Percentiles rank a stretch among this genome's conserved stretches.
These are phyloP conservation scores for Lontra canadensis DNA, from an alignment of 2,113 vertebrate genomes.

Conservation along the genomic window DNA sequence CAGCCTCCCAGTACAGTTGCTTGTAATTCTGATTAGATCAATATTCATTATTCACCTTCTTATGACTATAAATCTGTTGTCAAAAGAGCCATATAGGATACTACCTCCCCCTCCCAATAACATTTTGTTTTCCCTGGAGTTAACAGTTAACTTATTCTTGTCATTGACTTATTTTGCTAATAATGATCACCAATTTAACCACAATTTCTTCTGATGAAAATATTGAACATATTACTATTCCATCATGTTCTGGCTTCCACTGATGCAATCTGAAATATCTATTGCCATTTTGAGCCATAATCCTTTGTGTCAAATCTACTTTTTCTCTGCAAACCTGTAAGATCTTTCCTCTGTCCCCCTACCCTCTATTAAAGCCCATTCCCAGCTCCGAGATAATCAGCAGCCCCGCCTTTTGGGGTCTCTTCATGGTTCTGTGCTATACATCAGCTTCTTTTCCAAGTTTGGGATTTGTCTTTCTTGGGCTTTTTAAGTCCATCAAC, in stretches of 20 bases:
- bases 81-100: not conserved
- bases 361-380: not conserved
- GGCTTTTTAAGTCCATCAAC: not conserved
- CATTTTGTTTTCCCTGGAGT: not conserved
- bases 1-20: not conserved
- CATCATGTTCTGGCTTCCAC: not conserved
- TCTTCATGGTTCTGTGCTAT: not conserved
- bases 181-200: slow-evolving; percentile 2
- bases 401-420: not conserved
- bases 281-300: not conserved
- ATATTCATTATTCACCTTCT: slow-evolving; percentile 6
- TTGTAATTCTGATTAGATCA: not conserved
- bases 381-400: not conserved
- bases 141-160: not conserved
- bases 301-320: not conserved
- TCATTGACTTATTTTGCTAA: not conserved
- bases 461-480: not conserved
- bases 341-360: not conserved
- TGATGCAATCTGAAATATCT: not conserved
- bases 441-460: not conserved
- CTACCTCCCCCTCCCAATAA: not conserved
- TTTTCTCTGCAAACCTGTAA: not conserved
- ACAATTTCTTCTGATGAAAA: not conserved
- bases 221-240: not conserved
- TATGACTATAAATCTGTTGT: not conserved